Evolutionary conservation across 2,797 vertebrate genomes (phyloP).

Genomic region (Tarsius wallacei): DNA sequence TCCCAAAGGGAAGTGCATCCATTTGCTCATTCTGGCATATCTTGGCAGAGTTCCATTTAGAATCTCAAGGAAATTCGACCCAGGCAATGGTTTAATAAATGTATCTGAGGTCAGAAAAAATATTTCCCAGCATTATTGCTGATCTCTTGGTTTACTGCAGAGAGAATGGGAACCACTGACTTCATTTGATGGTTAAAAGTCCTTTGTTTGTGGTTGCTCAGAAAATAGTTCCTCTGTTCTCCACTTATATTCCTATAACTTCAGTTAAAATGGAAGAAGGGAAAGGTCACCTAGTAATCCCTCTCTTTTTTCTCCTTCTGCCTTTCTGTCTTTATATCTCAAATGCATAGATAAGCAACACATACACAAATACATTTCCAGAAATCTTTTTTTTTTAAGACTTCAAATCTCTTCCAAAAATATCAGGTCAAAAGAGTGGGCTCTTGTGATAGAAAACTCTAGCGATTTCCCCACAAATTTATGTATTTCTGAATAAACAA

Average conservation of each 20-base stretch:
- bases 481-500: neutral
- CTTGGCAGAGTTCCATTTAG: slow-evolving; percentile 21
- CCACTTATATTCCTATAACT: neutral
- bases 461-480: neutral
- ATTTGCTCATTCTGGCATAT: neutral
- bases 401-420: neutral
- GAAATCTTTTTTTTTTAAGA: neutral
- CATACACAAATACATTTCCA: neutral
- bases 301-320: neutral
- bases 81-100: slow-evolving; percentile 53
- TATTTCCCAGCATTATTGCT: slow-evolving; percentile 56
- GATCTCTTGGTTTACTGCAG: neutral
- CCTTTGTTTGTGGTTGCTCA: slow-evolving; percentile 45
- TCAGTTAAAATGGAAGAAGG: neutral
- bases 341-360: neutral
- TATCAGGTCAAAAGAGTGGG: neutral
- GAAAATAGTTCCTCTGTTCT: slow-evolving; percentile 16
- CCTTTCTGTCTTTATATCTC: neutral
- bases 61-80: slow-evolving; percentile 66
- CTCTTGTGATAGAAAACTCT: slow-evolving; percentile 31
- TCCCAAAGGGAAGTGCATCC: neutral
- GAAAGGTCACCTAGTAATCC: neutral
- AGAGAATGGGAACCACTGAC: slow-evolving; percentile 30
- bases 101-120: slow-evolving; percentile 50
- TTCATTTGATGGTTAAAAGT: slow-evolving; percentile 21